These are phyloP conservation scores for Todiramphus chloris DNA, from an alignment of 2,113 vertebrate genomes.

Conservation along the genomic window DNA sequence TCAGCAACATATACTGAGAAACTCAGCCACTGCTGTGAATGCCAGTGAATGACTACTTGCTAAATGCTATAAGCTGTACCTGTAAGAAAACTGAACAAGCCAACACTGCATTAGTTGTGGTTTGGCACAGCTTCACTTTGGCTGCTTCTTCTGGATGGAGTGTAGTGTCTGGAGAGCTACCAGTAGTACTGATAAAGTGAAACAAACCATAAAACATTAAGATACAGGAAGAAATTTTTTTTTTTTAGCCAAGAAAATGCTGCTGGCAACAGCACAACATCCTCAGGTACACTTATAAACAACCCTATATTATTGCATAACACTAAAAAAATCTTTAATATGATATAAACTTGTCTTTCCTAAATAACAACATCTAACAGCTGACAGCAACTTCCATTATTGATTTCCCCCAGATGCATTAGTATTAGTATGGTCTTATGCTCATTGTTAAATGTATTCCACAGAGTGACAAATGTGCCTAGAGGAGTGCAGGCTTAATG, in stretches of 20 bases:
- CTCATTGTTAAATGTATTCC: not conserved
- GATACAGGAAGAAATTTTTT: not conserved
- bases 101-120: not conserved
- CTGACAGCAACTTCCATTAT: not conserved
- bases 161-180: not conserved
- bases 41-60: not conserved
- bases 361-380: not conserved
- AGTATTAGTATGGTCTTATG: not conserved
- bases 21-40: not conserved
- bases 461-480: not conserved
- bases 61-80: not conserved
- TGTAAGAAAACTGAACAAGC: conserved; percentile 23
- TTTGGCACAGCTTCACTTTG: conserved; percentile 31
- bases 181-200: conserved; percentile 4
- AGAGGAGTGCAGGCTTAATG: not conserved
- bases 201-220: not conserved
- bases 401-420: not conserved
- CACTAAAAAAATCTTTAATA: not conserved
- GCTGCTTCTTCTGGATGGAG: not conserved
- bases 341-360: not conserved
- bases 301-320: not conserved
- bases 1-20: not conserved
- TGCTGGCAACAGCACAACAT: not conserved
- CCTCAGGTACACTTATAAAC: not conserved
- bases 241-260: not conserved